Evolutionary conservation across 2,888 invertebrate genomes (phyloP).

Genomic region (Platerodrilus igneus): DNA sequence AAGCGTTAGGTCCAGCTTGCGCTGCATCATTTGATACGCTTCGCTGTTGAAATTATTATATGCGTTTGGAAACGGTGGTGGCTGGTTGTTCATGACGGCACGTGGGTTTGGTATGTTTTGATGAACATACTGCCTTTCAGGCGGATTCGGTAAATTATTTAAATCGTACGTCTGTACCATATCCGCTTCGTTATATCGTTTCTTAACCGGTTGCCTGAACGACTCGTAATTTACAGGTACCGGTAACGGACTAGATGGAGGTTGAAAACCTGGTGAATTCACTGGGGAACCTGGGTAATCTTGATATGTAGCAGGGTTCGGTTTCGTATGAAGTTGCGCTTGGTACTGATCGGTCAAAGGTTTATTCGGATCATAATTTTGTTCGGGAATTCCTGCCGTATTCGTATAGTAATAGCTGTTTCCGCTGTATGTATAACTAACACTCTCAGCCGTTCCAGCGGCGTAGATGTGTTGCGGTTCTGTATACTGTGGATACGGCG

Average conservation of each 20-base stretch:
- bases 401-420: conserved; percentile 47
- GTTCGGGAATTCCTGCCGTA: conserved; percentile 49
- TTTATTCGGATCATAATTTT: conserved; percentile 57
- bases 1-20: conserved; percentile 27
- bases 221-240: conserved; percentile 14
- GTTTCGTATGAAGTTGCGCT: conserved; percentile 39
- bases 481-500: conserved; percentile 55
- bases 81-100: conserved; percentile 14
- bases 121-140: conserved; percentile 35
- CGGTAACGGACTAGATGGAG: conserved; percentile 17
- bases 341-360: conserved; percentile 48
- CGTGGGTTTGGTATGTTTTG: conserved; percentile 42
- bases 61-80: conserved; percentile 21
- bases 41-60: conserved; percentile 32
- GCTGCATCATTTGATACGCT: conserved; percentile 38
- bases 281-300: too few species aligned
- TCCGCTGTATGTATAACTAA: conserved; percentile 40
- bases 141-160: too few species aligned
- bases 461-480: conserved; percentile 56
- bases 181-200: conserved; percentile 57
- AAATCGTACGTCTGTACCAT: too few species aligned
- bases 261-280: conserved; percentile 31
- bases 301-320: conserved; percentile 36
- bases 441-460: conserved; percentile 50
- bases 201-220: conserved; percentile 52